Percentiles rank a stretch among this genome's conserved stretches.
Conservation (phyloP, 2,888 invertebrate species). For the Andrena dorsata region DNA sequence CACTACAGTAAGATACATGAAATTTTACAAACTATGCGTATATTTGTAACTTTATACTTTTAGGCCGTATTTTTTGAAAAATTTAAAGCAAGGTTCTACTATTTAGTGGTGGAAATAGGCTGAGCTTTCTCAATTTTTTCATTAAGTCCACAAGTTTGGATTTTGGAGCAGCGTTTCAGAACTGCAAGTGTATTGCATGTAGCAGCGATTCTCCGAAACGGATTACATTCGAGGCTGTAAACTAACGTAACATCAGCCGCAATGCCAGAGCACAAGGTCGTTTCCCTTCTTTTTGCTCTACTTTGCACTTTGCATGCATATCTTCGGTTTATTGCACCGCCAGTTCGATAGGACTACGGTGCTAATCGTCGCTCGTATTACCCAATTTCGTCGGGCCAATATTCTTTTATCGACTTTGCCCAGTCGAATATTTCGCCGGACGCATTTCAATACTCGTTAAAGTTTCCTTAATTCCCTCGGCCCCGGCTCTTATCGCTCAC, state of each 20-base stretch:
- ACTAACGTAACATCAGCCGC: conserved; percentile 4
- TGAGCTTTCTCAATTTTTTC: too few relatives aligned
- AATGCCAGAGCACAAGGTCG: conserved; percentile 21
- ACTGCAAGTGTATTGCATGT: conserved; percentile 25
- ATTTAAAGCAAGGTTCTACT: too few relatives aligned
- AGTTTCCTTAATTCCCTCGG: conserved; percentile 5
- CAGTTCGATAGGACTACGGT: conserved; percentile 13
- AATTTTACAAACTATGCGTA: too few relatives aligned
- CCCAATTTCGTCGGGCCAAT: conserved; percentile 43
- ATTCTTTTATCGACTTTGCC: conserved; percentile 33
- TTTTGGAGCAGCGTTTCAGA: conserved; percentile 30
- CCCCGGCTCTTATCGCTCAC: background rate
- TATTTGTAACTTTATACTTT: too few relatives aligned
- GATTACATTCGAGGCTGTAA: conserved; percentile 14
- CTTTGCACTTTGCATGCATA: conserved; percentile 28
- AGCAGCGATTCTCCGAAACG: conserved; percentile 50
- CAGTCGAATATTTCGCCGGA: conserved; percentile 6
- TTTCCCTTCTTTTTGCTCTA: conserved; percentile 27
- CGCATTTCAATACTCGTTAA: conserved; percentile 32
- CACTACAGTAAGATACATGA: too few relatives aligned
- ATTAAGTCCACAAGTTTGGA: conserved; percentile 9
- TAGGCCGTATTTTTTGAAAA: too few relatives aligned
- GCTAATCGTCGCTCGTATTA: conserved; percentile 54
- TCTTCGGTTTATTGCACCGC: conserved; percentile 31
- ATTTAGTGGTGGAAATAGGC: too few relatives aligned